A percentile compares a stretch with the other conserved stretches of the same genome.
These are phyloP conservation scores for Hydroisotoma schaefferi DNA, from an alignment of 2,888 invertebrate species.

Conservation along the genomic window DNA sequence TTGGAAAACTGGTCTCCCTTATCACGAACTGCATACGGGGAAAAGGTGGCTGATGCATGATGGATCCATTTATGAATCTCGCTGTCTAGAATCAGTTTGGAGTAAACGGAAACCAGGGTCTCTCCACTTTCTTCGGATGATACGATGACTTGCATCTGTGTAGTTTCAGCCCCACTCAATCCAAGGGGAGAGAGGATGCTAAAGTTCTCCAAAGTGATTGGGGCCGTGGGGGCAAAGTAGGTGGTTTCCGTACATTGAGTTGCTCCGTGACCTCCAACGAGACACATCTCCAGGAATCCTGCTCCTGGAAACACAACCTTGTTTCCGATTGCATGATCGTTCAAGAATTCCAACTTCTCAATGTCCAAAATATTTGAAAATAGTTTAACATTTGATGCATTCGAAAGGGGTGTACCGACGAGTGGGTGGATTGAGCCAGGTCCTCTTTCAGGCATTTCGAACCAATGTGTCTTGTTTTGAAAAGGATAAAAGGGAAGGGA, in stretches of 20 bases:
- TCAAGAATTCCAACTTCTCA: conserved; percentile 2
- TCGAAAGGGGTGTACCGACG: conserved; percentile 12
- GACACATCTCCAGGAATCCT: conserved; percentile 22
- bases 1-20: background rate
- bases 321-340: conserved; percentile 19
- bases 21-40: conserved; percentile 11
- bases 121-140: conserved; percentile 12
- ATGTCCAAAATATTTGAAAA: conserved; percentile 10
- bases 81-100: conserved; percentile 8
- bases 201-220: conserved; percentile 6
- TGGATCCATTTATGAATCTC: conserved; percentile 14
- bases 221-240: conserved; percentile 2
- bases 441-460: background rate
- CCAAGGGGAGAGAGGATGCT: conserved; percentile 8
- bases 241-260: conserved; percentile 1
- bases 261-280: conserved; percentile 12
- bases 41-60: conserved; percentile 22
- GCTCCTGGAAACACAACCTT: conserved; percentile 24
- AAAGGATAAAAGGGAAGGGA: conserved; percentile 22
- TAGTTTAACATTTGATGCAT: conserved; percentile 10
- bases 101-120: conserved; percentile 16
- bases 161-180: background rate
- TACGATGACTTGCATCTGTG: conserved; percentile 9
- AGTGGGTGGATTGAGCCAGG: conserved; percentile 19
- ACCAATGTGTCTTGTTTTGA: conserved; percentile 17